Percentiles rank a stretch among this genome's conserved stretches.
These are phyloP conservation scores for Listronotus oregonensis DNA, from an alignment of 1,140 invertebrate genomes.

Conservation along the genomic window DNA sequence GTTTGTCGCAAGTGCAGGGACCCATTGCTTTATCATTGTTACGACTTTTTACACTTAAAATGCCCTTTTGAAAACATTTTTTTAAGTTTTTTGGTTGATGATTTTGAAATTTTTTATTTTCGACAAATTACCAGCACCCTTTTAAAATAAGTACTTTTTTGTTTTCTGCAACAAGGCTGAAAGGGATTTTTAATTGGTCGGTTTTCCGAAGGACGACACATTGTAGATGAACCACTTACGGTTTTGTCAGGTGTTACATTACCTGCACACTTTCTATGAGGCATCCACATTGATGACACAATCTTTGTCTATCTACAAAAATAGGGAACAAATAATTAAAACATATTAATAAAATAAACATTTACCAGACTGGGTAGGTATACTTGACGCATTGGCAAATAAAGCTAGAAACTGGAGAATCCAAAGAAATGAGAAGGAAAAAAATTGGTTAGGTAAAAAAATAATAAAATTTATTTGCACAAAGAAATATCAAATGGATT, in stretches of 20 bases:
- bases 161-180: conserved; percentile 10
- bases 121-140: not conserved
- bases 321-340: too few species aligned
- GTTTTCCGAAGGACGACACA: conserved; percentile 14
- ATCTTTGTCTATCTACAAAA: conserved; percentile 4
- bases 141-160: not conserved
- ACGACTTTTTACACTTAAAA: not conserved
- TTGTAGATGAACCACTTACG: too few species aligned
- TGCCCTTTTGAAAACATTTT: conserved; percentile 2
- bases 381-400: too few species aligned
- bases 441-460: too few species aligned
- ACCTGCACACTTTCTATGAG: conserved; percentile 10
- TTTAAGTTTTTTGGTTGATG: conserved; percentile 10
- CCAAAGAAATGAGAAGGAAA: too few species aligned
- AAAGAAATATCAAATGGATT: too few species aligned
- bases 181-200: not conserved
- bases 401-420: too few species aligned
- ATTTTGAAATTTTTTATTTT: conserved; percentile 6
- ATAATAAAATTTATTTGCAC: too few species aligned
- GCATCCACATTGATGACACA: conserved; percentile 21
- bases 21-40: too few species aligned
- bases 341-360: too few species aligned
- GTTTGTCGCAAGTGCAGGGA: not conserved
- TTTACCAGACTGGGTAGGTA: too few species aligned
- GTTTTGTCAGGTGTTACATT: not conserved